Percentiles rank a stretch among this genome's conserved stretches.
phyloP scores from a whole-genome alignment of 1,140 invertebrate species.

The Drosophila mojavensis region DNA sequence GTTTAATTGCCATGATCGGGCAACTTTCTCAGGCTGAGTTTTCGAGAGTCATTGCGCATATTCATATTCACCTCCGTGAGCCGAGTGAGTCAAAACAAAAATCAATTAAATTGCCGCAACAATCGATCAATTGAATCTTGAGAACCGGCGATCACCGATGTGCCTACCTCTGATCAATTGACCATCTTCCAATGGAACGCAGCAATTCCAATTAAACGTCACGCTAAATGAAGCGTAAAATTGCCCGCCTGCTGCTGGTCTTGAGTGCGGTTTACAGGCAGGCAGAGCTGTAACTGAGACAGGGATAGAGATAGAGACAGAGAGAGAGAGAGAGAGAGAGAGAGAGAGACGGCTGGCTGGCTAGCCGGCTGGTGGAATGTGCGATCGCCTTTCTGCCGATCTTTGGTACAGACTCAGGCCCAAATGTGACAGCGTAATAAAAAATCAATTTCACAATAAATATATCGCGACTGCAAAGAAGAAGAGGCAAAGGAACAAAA shows the following conservation, averaged over 20 bases:
- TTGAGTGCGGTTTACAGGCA: slow-evolving; percentile 51
- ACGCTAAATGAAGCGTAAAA: slow-evolving; percentile 83
- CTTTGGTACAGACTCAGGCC: slow-evolving; percentile 5
- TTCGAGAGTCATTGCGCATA: slow-evolving; percentile 45
- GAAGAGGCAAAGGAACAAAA: slow-evolving; percentile 21
- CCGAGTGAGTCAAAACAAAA: slow-evolving; percentile 65
- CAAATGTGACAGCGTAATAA: slow-evolving; percentile 82
- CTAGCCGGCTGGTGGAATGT: slow-evolving; percentile 42
- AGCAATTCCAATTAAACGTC: slow-evolving; percentile 80
- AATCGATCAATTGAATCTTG: slow-evolving; percentile 67
- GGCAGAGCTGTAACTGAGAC: slow-evolving; percentile 13
- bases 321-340: neutral
- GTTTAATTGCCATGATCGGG: slow-evolving; percentile 65
- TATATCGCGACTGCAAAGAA: slow-evolving; percentile 49
- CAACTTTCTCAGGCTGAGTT: slow-evolving; percentile 33
- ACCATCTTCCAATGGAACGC: slow-evolving; percentile 43
- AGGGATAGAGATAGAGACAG: neutral
- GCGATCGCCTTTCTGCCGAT: slow-evolving; percentile 57
- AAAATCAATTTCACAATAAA: slow-evolving; percentile 83
- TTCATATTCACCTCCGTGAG: slow-evolving; percentile 43
- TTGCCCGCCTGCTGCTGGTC: slow-evolving; percentile 78
- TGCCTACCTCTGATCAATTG: slow-evolving; percentile 7
- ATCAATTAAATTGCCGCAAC: slow-evolving; percentile 70
- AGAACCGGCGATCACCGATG: slow-evolving; percentile 7
- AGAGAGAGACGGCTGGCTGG: neutral